Percentiles rank a stretch among this genome's conserved stretches.
These are phyloP conservation scores for Holothuria leucospilota DNA, from an alignment of 53 echinoderm and acorn worm genomes.

Conservation along the genomic window DNA sequence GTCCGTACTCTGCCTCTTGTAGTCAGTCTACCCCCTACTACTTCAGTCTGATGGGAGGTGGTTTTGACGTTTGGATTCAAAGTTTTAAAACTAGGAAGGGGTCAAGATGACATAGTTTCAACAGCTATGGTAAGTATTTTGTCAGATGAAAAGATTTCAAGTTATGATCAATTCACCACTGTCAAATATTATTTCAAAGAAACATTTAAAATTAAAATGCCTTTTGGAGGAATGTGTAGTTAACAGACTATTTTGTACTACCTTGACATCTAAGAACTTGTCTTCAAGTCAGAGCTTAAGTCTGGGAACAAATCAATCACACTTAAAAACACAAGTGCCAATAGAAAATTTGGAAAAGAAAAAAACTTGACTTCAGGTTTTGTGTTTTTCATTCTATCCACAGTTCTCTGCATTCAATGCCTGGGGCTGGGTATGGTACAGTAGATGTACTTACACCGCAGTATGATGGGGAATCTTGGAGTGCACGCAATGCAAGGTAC, in stretches of 20 bases:
- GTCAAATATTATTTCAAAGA: too few species aligned
- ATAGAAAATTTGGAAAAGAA: too few species aligned
- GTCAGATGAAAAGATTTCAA: too few species aligned
- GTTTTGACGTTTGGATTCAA: too few species aligned
- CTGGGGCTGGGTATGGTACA: conserved; percentile 6
- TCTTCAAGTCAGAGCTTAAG: too few species aligned
- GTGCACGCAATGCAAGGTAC: conserved; percentile 81
- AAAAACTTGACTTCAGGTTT: neutral
- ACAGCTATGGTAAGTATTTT: neutral
- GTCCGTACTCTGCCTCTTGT: neutral
- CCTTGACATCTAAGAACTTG: too few species aligned
- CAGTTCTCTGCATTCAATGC: conserved; percentile 47
- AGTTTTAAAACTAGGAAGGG: conserved; percentile 2
- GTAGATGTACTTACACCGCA: conserved; percentile 50
- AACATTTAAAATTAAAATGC: too few species aligned
- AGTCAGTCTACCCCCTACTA: conserved; percentile 16
- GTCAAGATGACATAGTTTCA: conserved; percentile 22
- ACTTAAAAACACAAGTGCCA: too few species aligned
- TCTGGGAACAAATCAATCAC: too few species aligned
- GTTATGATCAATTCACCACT: too few species aligned
- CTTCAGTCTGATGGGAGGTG: conserved; percentile 2
- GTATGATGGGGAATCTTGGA: conserved; percentile 76
- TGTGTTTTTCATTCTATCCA: neutral
- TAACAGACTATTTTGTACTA: too few species aligned
- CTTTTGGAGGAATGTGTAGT: too few species aligned